phyloP scores from a whole-genome alignment of 1,140 invertebrate species.

The Venustaconcha ellipsiformis region DNA sequence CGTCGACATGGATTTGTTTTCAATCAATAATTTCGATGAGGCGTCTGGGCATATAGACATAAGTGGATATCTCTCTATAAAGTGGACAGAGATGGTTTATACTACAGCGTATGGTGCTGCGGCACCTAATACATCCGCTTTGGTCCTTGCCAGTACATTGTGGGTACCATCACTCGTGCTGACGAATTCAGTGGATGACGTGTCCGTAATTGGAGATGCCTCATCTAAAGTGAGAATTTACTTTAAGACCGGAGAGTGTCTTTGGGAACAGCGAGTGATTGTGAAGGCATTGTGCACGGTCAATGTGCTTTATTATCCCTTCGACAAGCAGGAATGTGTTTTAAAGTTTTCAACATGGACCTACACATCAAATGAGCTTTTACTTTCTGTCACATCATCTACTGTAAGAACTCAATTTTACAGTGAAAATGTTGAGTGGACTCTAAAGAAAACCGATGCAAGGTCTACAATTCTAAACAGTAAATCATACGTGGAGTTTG shows the following conservation, averaged over 20 bases:
- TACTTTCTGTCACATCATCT: too few relatives aligned
- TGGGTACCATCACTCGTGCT: constrained; percentile 25
- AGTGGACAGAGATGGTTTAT: too few relatives aligned
- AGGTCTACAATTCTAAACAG: not conserved
- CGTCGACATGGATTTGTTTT: too few relatives aligned
- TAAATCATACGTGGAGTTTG: not conserved
- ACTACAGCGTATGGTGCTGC: too few relatives aligned
- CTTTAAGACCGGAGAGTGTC: constrained; percentile 5
- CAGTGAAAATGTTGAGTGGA: constrained; percentile 17
- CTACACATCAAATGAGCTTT: not conserved
- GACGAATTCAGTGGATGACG: constrained; percentile 15
- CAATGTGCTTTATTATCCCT: constrained; percentile 23
- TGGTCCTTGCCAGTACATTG: not conserved
- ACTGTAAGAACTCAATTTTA: too few relatives aligned
- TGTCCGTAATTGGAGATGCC: constrained; percentile 15
- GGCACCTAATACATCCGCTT: too few relatives aligned
- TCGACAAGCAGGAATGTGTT: constrained; percentile 20
- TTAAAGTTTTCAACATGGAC: constrained; percentile 21
- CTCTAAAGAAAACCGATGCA: not conserved
- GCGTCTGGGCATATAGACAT: too few relatives aligned
- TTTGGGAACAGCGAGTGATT: constrained; percentile 19
- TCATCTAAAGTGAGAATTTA: constrained; percentile 15
- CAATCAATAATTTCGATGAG: too few relatives aligned
- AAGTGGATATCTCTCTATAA: too few relatives aligned
- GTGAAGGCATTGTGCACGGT: constrained; percentile 9